Evolutionary conservation across 2,797 vertebrate genomes (phyloP).

Genomic region (Phalloptychus januarius): DNA sequence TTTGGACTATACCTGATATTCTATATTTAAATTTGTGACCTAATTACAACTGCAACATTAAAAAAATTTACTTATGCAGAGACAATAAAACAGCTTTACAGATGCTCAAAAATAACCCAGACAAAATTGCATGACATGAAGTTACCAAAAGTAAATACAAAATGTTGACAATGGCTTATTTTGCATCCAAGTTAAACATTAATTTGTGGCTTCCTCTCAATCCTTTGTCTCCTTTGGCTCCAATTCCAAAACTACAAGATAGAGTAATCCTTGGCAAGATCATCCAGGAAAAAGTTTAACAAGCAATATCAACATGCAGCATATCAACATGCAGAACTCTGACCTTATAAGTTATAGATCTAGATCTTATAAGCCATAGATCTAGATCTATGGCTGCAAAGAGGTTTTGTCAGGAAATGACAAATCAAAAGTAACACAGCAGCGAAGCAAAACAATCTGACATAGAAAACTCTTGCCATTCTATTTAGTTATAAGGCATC

Average conservation of each 20-base stretch:
- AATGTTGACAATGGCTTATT: neutral
- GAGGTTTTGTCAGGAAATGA: neutral
- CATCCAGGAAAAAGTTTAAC: neutral
- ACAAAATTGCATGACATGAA: neutral
- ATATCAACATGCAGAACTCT: neutral
- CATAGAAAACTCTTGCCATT: neutral
- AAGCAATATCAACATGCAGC: neutral
- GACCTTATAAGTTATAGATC: too few species aligned
- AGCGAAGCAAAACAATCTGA: neutral
- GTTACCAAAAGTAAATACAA: neutral
- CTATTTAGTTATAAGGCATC: neutral
- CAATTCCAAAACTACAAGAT: neutral
- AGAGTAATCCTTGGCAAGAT: neutral
- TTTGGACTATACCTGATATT: neutral
- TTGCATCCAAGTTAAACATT: neutral
- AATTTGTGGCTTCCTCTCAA: neutral
- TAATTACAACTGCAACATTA: neutral
- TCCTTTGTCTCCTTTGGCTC: neutral
- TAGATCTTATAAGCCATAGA: too few species aligned
- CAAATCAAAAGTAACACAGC: neutral
- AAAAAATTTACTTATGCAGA: neutral
- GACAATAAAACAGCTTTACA: neutral
- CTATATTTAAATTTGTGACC: neutral
- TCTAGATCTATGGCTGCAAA: slow-evolving; percentile 7
- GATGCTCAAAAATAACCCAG: neutral